Base-by-base conservation (phyloP, 2,797 vertebrate species). In the Hemitrygon akajei region DNA sequence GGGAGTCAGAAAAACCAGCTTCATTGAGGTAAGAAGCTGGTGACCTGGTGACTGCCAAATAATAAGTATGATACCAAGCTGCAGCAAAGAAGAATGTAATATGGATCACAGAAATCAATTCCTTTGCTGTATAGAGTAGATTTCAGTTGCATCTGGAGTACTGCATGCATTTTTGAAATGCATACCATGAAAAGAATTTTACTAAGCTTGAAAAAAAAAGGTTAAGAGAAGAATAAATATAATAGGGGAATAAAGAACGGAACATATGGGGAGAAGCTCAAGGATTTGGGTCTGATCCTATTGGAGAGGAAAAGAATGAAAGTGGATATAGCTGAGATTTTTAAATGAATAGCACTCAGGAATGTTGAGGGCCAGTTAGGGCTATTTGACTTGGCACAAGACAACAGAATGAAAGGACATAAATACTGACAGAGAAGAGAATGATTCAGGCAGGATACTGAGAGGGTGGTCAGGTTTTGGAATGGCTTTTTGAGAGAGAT, bases 251-350 rank as follows among this genome's bases (percentile, higher is more conserved):
- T 60, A 30, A 84, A 84, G 25, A 84, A 84, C 7, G 58, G 30
- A 30, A 58, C 81, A 60, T 75, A 22, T 84, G 56, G 56, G 25
- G 40, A 58, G 10, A 84, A 25, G 81, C 47, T 58, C 79, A 80
- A 80, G 37, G 79, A 79, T 34, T 34, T 79, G 11, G 77, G n/a
- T 11, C 63, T 37, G 63, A 37, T 69, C 86, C 37, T 10, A 34
- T 69, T 89, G 86, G 63, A 89, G 86, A 37, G 86, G 60, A 89
- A 89, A 89, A 20, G n/a, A 66, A 69, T 66, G 60, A 69, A 69
- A 89, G 10, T 34, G n/a, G 63, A 89, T 34, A 69, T 69, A 89
- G 86, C 60, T 89, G 63, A 69, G 56, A 69, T 37, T 89, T 69
- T 66, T 7, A 66, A 69, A 89, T 69, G 20, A 89, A 69, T 25